These are phyloP conservation scores for Psammodynastes pulverulentus DNA, from an alignment of 2,113 vertebrate genomes.

Conservation along the genomic window DNA sequence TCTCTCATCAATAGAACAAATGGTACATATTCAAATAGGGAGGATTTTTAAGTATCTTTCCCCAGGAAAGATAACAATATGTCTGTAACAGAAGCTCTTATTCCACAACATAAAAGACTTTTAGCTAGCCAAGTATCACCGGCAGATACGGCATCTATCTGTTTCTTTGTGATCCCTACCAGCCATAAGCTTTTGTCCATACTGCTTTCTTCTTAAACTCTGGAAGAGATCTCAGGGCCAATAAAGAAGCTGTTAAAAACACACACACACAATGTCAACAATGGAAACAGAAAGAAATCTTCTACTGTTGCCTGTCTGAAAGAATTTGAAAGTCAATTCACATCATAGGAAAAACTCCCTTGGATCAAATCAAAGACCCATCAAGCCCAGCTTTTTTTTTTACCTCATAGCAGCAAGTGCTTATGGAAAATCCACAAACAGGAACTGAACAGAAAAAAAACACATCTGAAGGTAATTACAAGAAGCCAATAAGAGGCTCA, in stretches of 20 bases:
- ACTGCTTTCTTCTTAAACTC: conserved; percentile 91
- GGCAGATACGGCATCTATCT: neutral
- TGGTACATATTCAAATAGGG: fast-evolving
- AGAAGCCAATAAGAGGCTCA: neutral
- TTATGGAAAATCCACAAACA: neutral
- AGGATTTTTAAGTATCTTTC: neutral
- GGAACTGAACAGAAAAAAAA: neutral
- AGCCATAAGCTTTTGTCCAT: conserved; percentile 90
- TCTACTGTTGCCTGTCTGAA: neutral
- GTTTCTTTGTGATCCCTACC: conserved; percentile 64
- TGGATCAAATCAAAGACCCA: neutral
- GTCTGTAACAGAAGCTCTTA: neutral
- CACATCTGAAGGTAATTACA: neutral
- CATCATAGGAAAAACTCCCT: neutral
- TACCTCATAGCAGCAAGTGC: neutral
- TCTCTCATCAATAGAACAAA: neutral
- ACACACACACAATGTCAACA: conserved; percentile 18
- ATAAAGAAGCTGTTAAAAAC: conserved; percentile 74
- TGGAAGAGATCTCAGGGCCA: conserved; percentile 75
- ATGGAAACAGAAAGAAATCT: neutral
- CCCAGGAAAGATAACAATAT: neutral
- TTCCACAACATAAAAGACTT: neutral
- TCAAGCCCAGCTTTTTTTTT: neutral
- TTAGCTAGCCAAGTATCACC: conserved; percentile 18
- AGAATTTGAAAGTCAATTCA: neutral